Evolutionary conservation across 1,140 invertebrate genomes (phyloP), one percentile per base, ranked within the genome.

Genomic region (Homalodisca vitripennis): DNA sequence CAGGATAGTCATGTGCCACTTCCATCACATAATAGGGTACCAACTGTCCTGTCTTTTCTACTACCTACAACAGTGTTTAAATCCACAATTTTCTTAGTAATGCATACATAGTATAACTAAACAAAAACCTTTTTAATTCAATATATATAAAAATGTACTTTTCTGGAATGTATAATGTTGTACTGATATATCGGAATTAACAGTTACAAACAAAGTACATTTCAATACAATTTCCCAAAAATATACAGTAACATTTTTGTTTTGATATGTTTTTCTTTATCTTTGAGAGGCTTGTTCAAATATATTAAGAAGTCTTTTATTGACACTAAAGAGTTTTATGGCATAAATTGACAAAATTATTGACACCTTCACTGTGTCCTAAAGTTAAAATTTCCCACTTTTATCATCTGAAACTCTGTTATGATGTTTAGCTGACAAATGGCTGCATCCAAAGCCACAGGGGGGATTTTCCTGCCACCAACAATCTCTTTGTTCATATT

Each of bases 1-100:
- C 87, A 0, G 80, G 79, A 29, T 86, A 74, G 24, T 83, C 73
- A 1, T 80, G 80, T 20, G 87, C 79, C 47, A 86, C 83, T 70
- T 89, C 84, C 82, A 88, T 85, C 1, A 89, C 84, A 75, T 86
- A 89, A 72, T 84, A 84, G 3, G 85, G 84, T 65, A 86, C 76
- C 71, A 87, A 77, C 77, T 86, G 84, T 73, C 85, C 83, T 22
- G 81, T 73, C 55, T 80, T 82, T 62, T 72, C 31, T 1, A 83
- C 76, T 65, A 30, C 72, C 73, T 71, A 66, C 3, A 51, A 41
- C 17, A 6, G 17, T 41, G 6, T 41, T 6, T 41, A 41, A 17
- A 41, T 41, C 17, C 17, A 41, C 6, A 10, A 6, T 10, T 10
- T 41, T 41, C 17, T 41, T 41, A 10, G 34, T 41, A 41, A 6